phyloP scores from a whole-genome alignment of 2,888 invertebrate genomes.

The Ptilodon capucinus region DNA sequence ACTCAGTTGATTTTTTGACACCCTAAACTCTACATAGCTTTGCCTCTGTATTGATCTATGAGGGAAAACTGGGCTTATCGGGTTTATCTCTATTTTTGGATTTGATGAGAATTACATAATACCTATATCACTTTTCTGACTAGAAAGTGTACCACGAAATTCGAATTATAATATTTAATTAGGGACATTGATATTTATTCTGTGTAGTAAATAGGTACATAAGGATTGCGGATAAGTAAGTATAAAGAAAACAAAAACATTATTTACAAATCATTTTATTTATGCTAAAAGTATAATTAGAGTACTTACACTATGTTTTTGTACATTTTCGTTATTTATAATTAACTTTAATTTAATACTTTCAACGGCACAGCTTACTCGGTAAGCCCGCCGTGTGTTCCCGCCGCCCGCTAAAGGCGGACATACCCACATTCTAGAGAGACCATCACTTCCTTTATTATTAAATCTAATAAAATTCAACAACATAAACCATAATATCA shows the following conservation, averaged over 20 bases:
- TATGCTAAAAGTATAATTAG: conserved; percentile 54
- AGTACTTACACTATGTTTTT: conserved; percentile 69
- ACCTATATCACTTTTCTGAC: too few relatives aligned
- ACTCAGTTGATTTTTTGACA: not conserved
- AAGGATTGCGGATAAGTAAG: not conserved
- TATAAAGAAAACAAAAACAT: conserved; percentile 26
- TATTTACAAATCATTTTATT: conserved; percentile 72
- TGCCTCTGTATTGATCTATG: too few relatives aligned
- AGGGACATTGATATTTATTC: too few relatives aligned
- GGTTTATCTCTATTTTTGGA: too few relatives aligned
- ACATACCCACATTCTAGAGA: not conserved
- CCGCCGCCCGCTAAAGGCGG: not conserved
- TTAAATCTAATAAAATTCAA: not conserved
- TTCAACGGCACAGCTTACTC: conserved; percentile 33
- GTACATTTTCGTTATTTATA: conserved; percentile 65
- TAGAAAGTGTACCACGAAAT: too few relatives aligned
- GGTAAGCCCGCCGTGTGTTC: conserved; percentile 17
- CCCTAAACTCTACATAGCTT: too few relatives aligned
- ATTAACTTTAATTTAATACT: conserved; percentile 58
- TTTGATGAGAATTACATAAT: too few relatives aligned
- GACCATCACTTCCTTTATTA: not conserved
- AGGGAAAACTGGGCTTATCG: too few relatives aligned
- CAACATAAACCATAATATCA: not conserved
- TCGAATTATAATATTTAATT: too few relatives aligned
- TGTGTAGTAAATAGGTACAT: too few relatives aligned